Evolutionary conservation across 2,888 invertebrate genomes (phyloP).

Genomic region (Aphrophora alni): DNA sequence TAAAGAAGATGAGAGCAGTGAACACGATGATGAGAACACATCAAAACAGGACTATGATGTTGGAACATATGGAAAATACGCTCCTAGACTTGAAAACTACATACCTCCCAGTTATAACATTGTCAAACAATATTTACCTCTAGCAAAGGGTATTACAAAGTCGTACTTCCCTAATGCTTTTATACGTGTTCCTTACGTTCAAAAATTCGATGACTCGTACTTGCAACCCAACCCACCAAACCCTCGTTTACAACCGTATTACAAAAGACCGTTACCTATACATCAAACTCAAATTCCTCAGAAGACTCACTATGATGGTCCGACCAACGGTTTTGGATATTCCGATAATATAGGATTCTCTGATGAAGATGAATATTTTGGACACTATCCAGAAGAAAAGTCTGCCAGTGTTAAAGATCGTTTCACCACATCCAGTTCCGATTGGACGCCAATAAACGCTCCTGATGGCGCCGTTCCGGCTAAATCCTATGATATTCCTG

Average conservation of each 20-base stretch:
- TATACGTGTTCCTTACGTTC: not conserved
- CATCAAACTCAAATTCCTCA: constrained; percentile 21
- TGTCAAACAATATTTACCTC: not conserved
- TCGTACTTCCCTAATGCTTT: not conserved
- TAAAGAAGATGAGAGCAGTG: constrained; percentile 16
- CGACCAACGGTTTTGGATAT: too few species aligned
- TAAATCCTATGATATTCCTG: constrained; percentile 46
- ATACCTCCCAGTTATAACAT: not conserved
- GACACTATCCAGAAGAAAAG: constrained; percentile 14
- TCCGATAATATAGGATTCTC: not conserved
- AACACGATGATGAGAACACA: not conserved
- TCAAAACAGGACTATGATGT: not conserved
- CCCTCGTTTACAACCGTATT: constrained; percentile 19
- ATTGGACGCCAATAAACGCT: constrained; percentile 48
- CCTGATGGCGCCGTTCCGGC: constrained; percentile 45
- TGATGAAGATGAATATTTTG: not conserved
- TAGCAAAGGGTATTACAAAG: not conserved
- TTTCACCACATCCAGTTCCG: constrained; percentile 29
- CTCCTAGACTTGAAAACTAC: not conserved
- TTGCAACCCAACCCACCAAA: not conserved
- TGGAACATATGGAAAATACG: not conserved
- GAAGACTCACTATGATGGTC: not conserved
- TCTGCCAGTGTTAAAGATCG: not conserved
- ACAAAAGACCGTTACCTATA: constrained; percentile 25
- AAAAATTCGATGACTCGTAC: not conserved